Percentiles rank a stretch among this genome's conserved stretches.
These are phyloP conservation scores for Epicampocera succincta DNA, from an alignment of 2,888 invertebrate genomes.

Conservation along the genomic window DNA sequence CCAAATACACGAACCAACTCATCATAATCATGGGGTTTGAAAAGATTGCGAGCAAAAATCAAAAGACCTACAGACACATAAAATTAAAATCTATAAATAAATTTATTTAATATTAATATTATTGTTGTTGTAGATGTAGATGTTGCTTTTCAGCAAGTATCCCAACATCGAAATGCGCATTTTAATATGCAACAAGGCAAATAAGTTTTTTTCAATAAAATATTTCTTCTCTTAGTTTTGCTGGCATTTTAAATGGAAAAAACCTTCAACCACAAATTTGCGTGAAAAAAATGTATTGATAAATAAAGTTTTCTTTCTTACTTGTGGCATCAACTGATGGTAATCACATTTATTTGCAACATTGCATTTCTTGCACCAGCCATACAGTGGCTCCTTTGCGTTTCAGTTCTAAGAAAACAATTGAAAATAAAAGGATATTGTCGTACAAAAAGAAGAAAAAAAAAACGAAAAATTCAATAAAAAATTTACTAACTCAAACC, in stretches of 20 bases:
- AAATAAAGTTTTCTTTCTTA: constrained; percentile 28
- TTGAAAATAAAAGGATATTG: not conserved
- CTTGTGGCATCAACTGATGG: constrained; percentile 36
- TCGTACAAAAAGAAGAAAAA: not conserved
- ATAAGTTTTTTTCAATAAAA: constrained; percentile 15
- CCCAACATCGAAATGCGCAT: constrained; percentile 29
- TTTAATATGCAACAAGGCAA: constrained; percentile 49
- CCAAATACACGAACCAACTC: constrained; percentile 22
- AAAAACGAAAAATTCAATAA: no score
- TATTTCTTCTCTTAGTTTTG: not conserved
- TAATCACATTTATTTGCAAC: constrained; percentile 48
- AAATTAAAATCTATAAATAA: constrained; percentile 50
- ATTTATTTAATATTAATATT: constrained; percentile 16
- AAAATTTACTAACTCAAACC: no score
- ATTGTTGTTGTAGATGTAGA: not conserved
- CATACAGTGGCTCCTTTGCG: not conserved
- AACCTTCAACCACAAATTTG: constrained; percentile 35
- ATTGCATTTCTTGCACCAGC: constrained; percentile 3
- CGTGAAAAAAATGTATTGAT: constrained; percentile 21
- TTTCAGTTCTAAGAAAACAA: not conserved
- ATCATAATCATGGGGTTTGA: constrained; percentile 27
- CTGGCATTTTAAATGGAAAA: not conserved
- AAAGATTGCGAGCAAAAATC: not conserved
- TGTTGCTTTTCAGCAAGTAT: constrained; percentile 5
- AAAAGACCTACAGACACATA: constrained; percentile 40